These are phyloP conservation scores for Ictalurus furcatus DNA, from an alignment of 2,113 vertebrate genomes.

Conservation along the genomic window DNA sequence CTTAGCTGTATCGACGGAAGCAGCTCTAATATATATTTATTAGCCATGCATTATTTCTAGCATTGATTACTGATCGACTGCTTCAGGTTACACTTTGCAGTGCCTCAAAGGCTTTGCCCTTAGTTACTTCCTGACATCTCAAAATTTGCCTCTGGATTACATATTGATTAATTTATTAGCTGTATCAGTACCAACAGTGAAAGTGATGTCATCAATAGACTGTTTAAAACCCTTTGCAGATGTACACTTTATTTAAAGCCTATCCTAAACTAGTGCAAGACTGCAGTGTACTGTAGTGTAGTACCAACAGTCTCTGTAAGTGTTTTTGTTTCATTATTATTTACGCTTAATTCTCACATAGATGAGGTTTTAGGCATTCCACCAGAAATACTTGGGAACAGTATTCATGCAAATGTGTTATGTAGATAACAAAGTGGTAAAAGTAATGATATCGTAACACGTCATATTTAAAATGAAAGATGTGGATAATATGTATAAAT, in stretches of 20 bases:
- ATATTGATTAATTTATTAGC: slow-evolving; percentile 17
- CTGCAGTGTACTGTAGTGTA: background rate
- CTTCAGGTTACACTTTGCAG: slow-evolving; percentile 14
- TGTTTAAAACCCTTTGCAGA: background rate
- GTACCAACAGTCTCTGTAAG: background rate
- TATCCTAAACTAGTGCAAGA: background rate
- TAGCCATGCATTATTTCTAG: slow-evolving; percentile 8
- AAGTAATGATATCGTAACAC: background rate
- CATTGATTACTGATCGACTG: slow-evolving; percentile 30
- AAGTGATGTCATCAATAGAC: background rate
- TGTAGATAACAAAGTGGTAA: background rate
- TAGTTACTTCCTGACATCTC: slow-evolving; percentile 28
- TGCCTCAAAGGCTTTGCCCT: slow-evolving; percentile 16
- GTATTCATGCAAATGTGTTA: background rate
- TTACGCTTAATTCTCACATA: background rate
- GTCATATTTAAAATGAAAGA: background rate
- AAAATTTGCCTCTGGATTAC: slow-evolving; percentile 12
- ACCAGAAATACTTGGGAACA: too few relatives aligned
- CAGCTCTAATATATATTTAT: background rate
- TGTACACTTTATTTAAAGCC: background rate
- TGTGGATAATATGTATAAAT: background rate
- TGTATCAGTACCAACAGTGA: background rate
- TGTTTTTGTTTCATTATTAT: background rate
- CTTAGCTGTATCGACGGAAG: slow-evolving; percentile 4
- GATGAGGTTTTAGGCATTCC: background rate